Base-by-base conservation (phyloP, 2,888 invertebrate species). In the Yponomeuta cagnagella region DNA sequence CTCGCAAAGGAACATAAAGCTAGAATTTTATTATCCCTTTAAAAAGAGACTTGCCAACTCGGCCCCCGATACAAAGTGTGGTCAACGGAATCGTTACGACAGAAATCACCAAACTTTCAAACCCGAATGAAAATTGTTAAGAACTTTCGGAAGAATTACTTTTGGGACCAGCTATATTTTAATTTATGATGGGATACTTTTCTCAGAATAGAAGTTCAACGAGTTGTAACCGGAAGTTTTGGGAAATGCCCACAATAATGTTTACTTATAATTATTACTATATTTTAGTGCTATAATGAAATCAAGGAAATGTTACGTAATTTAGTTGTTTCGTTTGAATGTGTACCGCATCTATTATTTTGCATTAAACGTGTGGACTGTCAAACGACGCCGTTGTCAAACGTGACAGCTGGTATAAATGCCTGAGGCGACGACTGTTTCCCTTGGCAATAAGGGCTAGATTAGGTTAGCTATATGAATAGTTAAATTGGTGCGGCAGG, bases 61-160 rank as follows among this genome's bases (percentile, higher is more conserved):
- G 68, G 63, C 69, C 75, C 74, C 75, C 74, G 73, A 77, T 75
- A 76, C 74, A 73, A 78, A 74, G 69, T 72, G 69, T 71, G 77
- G 74, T 72, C 75, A 75, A 58, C 72, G 73, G 75, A 75, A 74
- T 76, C 72, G 74, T 75, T 77, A 58, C 74, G 76, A 80, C 82
- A 82, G 79, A 82, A 83, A 82, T 84, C 76, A 79, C 75, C 73
- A 75, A 86, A 84, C 79, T 87, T 85, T 76, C 76, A 77, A 80
- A 12, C 52, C 52, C 52, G 52, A 79, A 79, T 79, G 81, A 81
- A 82, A 83, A 79, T 85, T 84, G 82, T 80, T 79, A 77, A 77
- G 74, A 74, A 80, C 80, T 84, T 83, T 80, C 77, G 79, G 80
- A 84, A 85, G 70, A 65, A 70, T 65, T 80, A 81, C 81, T 83